A percentile compares a stretch with the other conserved stretches of the same genome.
Evolutionary conservation across 1,140 invertebrate species (phyloP).

Genomic region (Oedothorax gibbosus): DNA sequence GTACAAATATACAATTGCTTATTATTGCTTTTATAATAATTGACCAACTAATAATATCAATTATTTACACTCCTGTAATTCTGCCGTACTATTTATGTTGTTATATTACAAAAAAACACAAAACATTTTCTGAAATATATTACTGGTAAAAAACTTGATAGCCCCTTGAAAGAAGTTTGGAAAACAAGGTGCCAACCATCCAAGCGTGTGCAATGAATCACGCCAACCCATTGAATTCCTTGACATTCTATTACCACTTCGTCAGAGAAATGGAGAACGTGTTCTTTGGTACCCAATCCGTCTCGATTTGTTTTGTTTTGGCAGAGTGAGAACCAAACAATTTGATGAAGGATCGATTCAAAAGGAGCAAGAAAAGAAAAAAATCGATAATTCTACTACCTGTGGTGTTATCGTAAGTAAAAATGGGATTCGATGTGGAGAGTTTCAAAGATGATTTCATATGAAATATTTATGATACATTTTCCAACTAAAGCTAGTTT

Average conservation of each 20-base stretch:
- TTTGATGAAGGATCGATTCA: conserved; percentile 38
- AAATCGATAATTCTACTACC: not conserved
- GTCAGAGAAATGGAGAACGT: conserved; percentile 28
- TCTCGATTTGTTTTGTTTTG: conserved; percentile 34
- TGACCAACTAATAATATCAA: no score
- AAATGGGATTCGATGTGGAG: no score
- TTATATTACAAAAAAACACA: no score
- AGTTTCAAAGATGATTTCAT: no score
- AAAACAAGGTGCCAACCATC: not conserved
- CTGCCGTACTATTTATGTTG: no score
- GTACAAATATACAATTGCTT: no score
- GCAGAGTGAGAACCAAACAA: conserved; percentile 14
- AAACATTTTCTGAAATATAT: no score
- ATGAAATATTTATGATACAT: no score
- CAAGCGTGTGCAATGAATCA: conserved; percentile 25
- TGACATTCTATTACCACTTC: conserved; percentile 46
- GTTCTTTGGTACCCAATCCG: conserved; percentile 22
- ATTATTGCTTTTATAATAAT: no score
- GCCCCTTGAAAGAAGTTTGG: not conserved
- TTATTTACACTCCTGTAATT: no score
- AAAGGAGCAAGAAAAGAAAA: conserved; percentile 9
- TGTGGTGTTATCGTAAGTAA: not conserved
- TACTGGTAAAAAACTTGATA: no score
- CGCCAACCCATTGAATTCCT: conserved; percentile 12
- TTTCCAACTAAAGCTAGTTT: no score